Evolutionary conservation across 92 coral and sea anemone genomes (phyloP).

Genomic region (Chrysogorgia sp.): DNA sequence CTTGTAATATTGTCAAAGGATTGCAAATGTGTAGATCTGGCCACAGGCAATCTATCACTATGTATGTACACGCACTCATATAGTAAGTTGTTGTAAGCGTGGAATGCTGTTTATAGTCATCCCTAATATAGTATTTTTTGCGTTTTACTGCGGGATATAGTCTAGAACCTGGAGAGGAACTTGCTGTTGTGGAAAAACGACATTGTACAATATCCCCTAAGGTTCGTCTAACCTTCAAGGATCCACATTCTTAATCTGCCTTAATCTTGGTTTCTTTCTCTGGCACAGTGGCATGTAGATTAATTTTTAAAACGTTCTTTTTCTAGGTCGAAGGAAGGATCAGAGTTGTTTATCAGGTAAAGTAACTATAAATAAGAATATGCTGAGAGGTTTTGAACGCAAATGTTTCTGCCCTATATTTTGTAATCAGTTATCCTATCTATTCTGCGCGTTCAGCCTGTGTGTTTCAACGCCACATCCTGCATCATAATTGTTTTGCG

Average conservation of each 20-base stretch:
- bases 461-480: too few species aligned
- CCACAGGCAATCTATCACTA: constrained; percentile 90
- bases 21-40: constrained; percentile 79
- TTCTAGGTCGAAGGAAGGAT: constrained; percentile 38
- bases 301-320: background rate
- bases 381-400: too few species aligned
- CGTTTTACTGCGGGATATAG: background rate
- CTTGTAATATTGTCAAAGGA: constrained; percentile 90
- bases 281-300: background rate
- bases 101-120: too few species aligned
- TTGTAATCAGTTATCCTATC: too few species aligned
- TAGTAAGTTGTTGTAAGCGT: too few species aligned
- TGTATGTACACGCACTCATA: constrained; percentile 75
- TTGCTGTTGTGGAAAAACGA: constrained; percentile 17
- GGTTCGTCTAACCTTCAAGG: background rate
- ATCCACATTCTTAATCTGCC: background rate
- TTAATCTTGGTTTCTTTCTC: background rate
- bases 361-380: too few species aligned
- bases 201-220: constrained; percentile 31
- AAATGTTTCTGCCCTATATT: too few species aligned
- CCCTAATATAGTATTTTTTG: too few species aligned
- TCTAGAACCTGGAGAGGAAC: constrained; percentile 40
- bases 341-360: constrained; percentile 32
- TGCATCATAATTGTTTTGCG: too few species aligned
- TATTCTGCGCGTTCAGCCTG: too few species aligned